Percentiles rank a stretch among this genome's conserved stretches.
Conservation (phyloP, 2,888 invertebrate genomes). For the Eupithecia subfuscata region DNA sequence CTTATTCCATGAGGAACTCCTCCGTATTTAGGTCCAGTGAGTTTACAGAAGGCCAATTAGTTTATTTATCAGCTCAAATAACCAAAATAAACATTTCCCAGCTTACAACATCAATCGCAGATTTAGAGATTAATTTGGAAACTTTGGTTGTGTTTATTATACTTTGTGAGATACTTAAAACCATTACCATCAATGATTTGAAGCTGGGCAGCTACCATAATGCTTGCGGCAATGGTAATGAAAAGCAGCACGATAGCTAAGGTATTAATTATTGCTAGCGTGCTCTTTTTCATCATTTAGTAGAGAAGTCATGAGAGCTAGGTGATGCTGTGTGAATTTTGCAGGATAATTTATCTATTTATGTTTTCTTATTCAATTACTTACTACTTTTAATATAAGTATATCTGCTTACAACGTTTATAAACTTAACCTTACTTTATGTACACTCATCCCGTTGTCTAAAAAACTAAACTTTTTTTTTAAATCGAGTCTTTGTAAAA, state of each 20-base stretch:
- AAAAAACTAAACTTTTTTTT: too few relatives aligned
- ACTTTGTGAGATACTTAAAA: neutral
- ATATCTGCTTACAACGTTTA: too few relatives aligned
- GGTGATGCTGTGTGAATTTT: too few relatives aligned
- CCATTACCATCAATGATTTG: neutral
- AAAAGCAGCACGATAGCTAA: neutral
- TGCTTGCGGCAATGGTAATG: neutral
- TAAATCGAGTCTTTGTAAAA: too few relatives aligned
- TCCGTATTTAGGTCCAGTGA: conserved; percentile 4
- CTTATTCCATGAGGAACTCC: neutral
- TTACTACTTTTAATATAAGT: too few relatives aligned
- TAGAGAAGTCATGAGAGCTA: neutral
- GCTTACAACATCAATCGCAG: conserved; percentile 22
- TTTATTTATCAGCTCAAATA: conserved; percentile 9
- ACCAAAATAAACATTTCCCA: conserved; percentile 20
- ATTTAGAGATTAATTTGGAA: conserved; percentile 17
- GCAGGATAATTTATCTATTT: too few relatives aligned
- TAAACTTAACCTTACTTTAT: too few relatives aligned
- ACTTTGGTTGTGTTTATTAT: neutral
- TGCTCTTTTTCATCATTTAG: neutral
- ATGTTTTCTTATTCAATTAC: too few relatives aligned
- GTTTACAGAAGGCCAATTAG: conserved; percentile 16
- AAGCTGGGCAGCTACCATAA: neutral
- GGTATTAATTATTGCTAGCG: neutral
- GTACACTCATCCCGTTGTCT: too few relatives aligned